phyloP scores from a whole-genome alignment of 2,113 vertebrate genomes.

The Falcunculus frontatus region DNA sequence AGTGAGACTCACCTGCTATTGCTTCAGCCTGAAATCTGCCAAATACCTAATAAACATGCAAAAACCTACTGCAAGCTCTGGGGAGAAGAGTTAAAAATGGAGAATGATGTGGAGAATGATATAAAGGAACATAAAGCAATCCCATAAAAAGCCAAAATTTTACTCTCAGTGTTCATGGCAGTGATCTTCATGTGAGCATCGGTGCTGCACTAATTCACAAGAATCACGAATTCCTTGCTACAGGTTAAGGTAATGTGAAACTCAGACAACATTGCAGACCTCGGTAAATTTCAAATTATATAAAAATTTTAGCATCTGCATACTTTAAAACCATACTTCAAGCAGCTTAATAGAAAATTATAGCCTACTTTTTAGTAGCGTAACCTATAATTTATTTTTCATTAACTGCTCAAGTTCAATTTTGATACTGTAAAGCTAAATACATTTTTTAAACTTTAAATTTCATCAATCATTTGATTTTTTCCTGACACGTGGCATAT shows the following conservation, averaged over 20 bases:
- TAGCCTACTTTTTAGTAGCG: not conserved
- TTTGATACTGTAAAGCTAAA: not conserved
- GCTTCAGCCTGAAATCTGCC: not conserved
- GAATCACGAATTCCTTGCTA: not conserved
- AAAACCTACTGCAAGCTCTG: not conserved
- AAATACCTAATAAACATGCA: not conserved
- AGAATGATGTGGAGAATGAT: not conserved
- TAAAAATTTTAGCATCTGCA: not conserved
- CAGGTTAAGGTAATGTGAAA: not conserved
- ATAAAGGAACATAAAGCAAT: not conserved
- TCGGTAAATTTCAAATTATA: not conserved
- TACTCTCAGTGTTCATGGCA: not conserved
- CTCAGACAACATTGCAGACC: not conserved
- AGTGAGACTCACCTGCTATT: not conserved
- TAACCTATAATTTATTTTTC: constrained; percentile 3
- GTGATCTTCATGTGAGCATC: not conserved
- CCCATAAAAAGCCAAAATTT: not conserved
- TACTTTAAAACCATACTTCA: not conserved
- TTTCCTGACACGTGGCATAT: not conserved
- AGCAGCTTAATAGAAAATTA: not conserved
- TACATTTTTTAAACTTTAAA: not conserved
- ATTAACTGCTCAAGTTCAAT: not conserved
- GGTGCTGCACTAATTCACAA: not conserved
- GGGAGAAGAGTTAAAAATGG: not conserved
- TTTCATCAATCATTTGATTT: constrained; percentile 3